Evolutionary conservation across 1,140 invertebrate genomes (phyloP).

Genomic region (Helicoverpa armigera): DNA sequence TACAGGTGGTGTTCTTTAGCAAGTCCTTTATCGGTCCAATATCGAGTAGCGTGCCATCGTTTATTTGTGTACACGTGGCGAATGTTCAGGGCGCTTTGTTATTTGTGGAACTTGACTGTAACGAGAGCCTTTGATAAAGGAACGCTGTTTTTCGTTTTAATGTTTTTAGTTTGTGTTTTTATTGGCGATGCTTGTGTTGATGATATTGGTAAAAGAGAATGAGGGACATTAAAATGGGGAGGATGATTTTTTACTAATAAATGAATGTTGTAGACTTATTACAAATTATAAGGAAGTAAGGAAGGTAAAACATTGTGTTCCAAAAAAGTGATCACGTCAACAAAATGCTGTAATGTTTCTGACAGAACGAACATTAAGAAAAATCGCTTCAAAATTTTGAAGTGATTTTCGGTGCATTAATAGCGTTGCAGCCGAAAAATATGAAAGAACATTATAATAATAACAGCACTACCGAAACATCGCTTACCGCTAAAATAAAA

Average conservation of each 20-base stretch:
- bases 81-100: slow-evolving; percentile 19
- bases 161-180: slow-evolving; percentile 8
- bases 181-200: not conserved
- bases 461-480: not conserved
- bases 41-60: slow-evolving; percentile 2
- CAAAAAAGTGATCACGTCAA: too few relatives aligned
- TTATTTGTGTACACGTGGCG: slow-evolving; percentile 34
- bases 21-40: slow-evolving; percentile 26
- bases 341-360: too few relatives aligned
- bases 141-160: slow-evolving; percentile 19
- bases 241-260: too few relatives aligned
- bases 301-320: too few relatives aligned
- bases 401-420: not conserved
- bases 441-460: slow-evolving; percentile 1
- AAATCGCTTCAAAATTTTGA: not conserved
- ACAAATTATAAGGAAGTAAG: too few relatives aligned
- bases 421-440: not conserved
- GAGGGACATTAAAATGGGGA: too few relatives aligned
- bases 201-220: too few relatives aligned
- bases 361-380: not conserved
- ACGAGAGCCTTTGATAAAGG: slow-evolving; percentile 25
- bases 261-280: too few relatives aligned
- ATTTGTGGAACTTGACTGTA: slow-evolving; percentile 25
- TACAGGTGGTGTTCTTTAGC: not conserved
- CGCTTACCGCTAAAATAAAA: not conserved